phyloP scores from a whole-genome alignment of 2,888 invertebrate genomes.

The Callimorpha dominula region DNA sequence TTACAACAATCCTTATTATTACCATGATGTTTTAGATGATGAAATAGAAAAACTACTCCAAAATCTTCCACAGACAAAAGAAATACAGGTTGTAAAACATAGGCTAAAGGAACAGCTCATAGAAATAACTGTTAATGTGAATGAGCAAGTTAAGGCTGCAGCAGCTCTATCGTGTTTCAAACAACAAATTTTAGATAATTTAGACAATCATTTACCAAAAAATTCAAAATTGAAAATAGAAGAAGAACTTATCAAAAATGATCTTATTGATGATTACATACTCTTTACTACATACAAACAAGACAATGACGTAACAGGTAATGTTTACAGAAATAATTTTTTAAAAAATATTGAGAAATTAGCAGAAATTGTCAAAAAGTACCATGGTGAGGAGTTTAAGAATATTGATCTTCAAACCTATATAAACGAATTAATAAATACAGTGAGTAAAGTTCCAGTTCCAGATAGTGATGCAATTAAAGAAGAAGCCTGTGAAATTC shows the following conservation, averaged over 20 bases:
- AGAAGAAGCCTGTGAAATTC: conserved; percentile 69
- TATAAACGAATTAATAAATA: conserved; percentile 58
- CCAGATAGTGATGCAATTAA: conserved; percentile 62
- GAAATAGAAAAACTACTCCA: conserved; percentile 70
- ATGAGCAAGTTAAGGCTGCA: conserved; percentile 51
- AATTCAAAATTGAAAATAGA: conserved; percentile 36
- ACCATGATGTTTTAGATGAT: conserved; percentile 69
- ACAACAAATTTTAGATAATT: conserved; percentile 62
- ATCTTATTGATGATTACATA: conserved; percentile 67
- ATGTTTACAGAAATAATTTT: conserved; percentile 64
- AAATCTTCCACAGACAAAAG: conserved; percentile 62
- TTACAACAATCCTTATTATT: conserved; percentile 62
- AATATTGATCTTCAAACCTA: conserved; percentile 54
- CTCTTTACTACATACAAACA: conserved; percentile 60
- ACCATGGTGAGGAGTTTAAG: conserved; percentile 41
- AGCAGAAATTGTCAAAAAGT: conserved; percentile 40
- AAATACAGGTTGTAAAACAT: conserved; percentile 57
- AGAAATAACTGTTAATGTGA: conserved; percentile 60
- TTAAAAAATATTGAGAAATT: conserved; percentile 57
- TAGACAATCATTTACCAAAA: conserved; percentile 55
- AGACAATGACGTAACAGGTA: conserved; percentile 60
- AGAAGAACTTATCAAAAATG: conserved; percentile 62
- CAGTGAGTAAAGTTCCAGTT: conserved; percentile 65
- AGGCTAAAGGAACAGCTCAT: conserved; percentile 64
- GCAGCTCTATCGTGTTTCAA: conserved; percentile 58